phyloP scores from a whole-genome alignment of 2,113 vertebrate genomes.

The Cacatua alba region DNA sequence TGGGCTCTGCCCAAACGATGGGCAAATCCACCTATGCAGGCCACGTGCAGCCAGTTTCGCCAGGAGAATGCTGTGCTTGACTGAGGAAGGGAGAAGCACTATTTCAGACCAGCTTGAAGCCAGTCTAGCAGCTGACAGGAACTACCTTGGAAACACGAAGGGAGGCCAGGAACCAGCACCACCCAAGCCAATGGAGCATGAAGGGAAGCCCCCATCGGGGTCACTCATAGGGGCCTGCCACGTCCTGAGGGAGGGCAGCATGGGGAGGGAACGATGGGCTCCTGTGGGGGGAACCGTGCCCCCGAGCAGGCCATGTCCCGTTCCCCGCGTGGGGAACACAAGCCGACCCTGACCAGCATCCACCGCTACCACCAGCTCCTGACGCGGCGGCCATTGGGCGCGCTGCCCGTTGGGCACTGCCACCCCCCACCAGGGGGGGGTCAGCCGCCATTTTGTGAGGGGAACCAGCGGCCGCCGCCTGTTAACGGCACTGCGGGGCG shows the following conservation, averaged over 20 bases:
- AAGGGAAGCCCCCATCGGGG: neutral
- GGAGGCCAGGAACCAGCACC: neutral
- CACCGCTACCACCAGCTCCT: fast-evolving
- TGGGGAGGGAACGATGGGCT: neutral
- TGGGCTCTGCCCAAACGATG: neutral
- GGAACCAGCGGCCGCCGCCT: neutral
- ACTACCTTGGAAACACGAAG: neutral
- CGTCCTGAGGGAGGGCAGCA: too few species aligned
- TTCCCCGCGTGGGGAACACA: neutral
- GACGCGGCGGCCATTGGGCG: neutral
- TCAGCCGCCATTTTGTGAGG: slow-evolving; percentile 74
- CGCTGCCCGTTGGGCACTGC: too few species aligned
- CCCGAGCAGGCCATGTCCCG: too few species aligned
- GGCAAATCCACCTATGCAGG: neutral
- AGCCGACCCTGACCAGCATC: too few species aligned
- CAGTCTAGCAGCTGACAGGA: neutral
- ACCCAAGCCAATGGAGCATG: neutral
- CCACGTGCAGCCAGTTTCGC: neutral
- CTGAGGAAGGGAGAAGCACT: neutral
- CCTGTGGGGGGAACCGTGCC: too few species aligned
- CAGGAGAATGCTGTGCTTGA: neutral
- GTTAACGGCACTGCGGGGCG: neutral
- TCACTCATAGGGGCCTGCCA: neutral
- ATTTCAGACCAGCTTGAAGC: neutral
- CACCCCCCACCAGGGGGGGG: neutral